Percentiles rank a stretch among this genome's conserved stretches.
These are phyloP conservation scores for Manis pentadactyla DNA, from an alignment of 2,797 vertebrate genomes.

Conservation along the genomic window DNA sequence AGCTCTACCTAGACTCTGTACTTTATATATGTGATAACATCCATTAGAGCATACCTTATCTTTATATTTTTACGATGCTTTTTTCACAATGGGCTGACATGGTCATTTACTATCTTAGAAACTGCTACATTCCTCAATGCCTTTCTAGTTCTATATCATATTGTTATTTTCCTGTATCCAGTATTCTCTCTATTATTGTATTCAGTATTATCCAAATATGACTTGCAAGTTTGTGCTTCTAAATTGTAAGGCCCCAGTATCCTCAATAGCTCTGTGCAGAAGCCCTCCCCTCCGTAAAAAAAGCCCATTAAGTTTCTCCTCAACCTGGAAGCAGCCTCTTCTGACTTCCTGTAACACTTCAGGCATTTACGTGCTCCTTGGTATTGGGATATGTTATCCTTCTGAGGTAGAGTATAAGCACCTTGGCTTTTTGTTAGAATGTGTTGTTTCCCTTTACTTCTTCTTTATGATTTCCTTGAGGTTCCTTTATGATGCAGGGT, in stretches of 20 bases:
- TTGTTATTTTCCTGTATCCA: background rate
- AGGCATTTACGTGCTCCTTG: background rate
- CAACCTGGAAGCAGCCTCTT: background rate
- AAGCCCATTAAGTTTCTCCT: fast-evolving
- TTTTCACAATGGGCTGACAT: background rate
- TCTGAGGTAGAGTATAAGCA: background rate
- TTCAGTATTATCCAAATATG: background rate
- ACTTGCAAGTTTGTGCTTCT: background rate
- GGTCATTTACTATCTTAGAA: background rate
- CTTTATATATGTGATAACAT: background rate
- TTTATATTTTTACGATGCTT: background rate
- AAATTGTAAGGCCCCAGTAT: background rate
- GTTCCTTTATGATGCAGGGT: background rate
- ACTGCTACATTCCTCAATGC: background rate
- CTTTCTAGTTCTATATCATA: background rate
- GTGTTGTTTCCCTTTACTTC: background rate
- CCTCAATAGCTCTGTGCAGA: background rate
- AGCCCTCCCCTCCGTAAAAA: background rate
- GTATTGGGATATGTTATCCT: background rate
- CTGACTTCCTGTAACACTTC: background rate
- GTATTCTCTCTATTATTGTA: background rate
- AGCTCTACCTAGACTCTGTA: background rate
- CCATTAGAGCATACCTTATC: background rate
- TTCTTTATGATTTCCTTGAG: background rate
- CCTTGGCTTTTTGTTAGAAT: background rate